Conservation (phyloP, 2,797 vertebrate genomes). For the Pogonophryne albipinna region DNA sequence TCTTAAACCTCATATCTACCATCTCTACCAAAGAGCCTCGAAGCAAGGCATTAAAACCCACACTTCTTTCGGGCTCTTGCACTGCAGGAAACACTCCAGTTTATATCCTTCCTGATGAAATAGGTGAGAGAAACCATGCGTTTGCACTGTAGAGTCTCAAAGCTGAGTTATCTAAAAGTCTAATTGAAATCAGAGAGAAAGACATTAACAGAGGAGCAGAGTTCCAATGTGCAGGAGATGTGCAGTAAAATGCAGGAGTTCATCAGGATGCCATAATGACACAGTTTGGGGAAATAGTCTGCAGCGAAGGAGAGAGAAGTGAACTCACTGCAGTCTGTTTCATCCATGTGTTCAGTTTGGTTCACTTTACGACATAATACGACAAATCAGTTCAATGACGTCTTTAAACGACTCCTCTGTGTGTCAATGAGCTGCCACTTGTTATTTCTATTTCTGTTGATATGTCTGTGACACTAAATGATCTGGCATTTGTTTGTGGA, state of each 20-base stretch:
- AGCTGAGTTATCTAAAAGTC: too few relatives aligned
- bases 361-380: not conserved
- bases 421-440: not conserved
- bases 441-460: conserved; percentile 18
- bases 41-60: not conserved
- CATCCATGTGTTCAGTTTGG: not conserved
- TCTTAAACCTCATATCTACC: too few relatives aligned
- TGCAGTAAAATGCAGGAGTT: too few relatives aligned
- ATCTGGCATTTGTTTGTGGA: conserved; percentile 51
- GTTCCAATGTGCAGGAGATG: conserved; percentile 27
- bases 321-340: not conserved
- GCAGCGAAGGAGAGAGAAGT: conserved; percentile 3
- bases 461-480: conserved; percentile 9
- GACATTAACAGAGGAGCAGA: too few relatives aligned
- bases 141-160: too few relatives aligned
- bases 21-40: not conserved
- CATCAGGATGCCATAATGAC: conserved; percentile 26
- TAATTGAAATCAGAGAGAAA: too few relatives aligned
- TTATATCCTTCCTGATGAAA: too few relatives aligned
- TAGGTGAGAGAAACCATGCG: too few relatives aligned
- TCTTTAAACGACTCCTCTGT: not conserved
- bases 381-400: too few relatives aligned
- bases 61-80: too few relatives aligned
- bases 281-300: conserved; percentile 32
- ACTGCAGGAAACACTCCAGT: too few relatives aligned